A percentile compares a stretch with the other conserved stretches of the same genome.
Conservation (phyloP, 1,140 invertebrate genomes). For the Cotesia vestalis region DNA sequence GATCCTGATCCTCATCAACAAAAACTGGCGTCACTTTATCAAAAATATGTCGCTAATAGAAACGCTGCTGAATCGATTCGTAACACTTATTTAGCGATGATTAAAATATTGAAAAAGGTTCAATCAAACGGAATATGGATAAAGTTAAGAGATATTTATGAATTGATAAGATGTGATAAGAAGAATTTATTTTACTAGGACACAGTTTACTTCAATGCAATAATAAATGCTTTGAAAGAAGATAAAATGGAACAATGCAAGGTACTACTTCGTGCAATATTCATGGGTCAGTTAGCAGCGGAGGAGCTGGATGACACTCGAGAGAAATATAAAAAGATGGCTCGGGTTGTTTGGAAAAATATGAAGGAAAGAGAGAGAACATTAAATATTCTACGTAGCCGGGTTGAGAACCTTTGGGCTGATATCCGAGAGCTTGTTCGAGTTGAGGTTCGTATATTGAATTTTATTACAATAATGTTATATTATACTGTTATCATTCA, state of each 20-base stretch:
- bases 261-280: slow-evolving; percentile 68
- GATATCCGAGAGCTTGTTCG: slow-evolving; percentile 69
- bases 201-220: slow-evolving; percentile 69
- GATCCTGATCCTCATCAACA: slow-evolving; percentile 42
- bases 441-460: slow-evolving; percentile 65
- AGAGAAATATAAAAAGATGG: slow-evolving; percentile 67
- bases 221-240: slow-evolving; percentile 66
- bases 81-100: slow-evolving; percentile 69
- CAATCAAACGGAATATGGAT: too few species aligned
- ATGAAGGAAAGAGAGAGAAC: slow-evolving; percentile 70
- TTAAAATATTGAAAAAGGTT: slow-evolving; percentile 71
- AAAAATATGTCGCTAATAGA: slow-evolving; percentile 66
- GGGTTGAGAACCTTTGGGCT: slow-evolving; percentile 68
- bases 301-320: slow-evolving; percentile 71
- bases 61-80: slow-evolving; percentile 70
- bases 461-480: slow-evolving; percentile 30
- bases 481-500: neutral
- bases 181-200: slow-evolving; percentile 61
- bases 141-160: neutral
- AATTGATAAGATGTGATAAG: neutral
- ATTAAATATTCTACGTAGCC: slow-evolving; percentile 63
- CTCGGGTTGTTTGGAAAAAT: slow-evolving; percentile 68
- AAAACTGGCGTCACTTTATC: slow-evolving; percentile 46
- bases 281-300: slow-evolving; percentile 71
- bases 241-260: slow-evolving; percentile 69